Evolutionary conservation across 2,113 vertebrate genomes (phyloP).

Genomic region (Ibidorhyncha struthersii): DNA sequence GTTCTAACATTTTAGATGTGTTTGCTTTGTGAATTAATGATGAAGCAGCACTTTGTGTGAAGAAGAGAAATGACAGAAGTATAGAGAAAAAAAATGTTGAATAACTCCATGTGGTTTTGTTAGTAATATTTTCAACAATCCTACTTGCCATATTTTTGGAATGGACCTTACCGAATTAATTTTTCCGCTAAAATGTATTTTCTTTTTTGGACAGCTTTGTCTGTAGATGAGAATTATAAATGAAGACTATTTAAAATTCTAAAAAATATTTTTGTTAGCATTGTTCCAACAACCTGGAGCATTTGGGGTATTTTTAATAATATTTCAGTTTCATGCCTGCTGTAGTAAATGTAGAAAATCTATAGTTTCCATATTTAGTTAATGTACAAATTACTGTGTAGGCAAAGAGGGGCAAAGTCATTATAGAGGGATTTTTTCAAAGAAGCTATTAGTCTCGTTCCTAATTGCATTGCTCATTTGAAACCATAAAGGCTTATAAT

Average conservation of each 20-base stretch:
- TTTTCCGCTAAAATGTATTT: background rate
- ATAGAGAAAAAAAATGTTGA: background rate
- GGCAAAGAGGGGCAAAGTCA: conserved; percentile 1
- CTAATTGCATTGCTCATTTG: conserved; percentile 32
- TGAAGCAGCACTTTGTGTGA: background rate
- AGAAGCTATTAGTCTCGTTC: conserved; percentile 12
- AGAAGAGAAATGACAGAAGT: background rate
- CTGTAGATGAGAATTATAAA: background rate
- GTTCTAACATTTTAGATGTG: background rate
- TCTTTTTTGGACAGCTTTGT: background rate
- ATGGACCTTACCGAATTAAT: background rate
- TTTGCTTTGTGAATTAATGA: background rate
- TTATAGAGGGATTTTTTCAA: background rate
- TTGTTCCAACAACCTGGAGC: background rate
- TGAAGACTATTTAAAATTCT: background rate
- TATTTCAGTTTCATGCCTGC: background rate
- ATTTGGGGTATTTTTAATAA: background rate
- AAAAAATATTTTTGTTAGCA: background rate
- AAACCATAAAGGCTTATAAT: conserved; percentile 7
- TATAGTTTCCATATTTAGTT: conserved; percentile 1
- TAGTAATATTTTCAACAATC: background rate
- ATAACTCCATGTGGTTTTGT: background rate
- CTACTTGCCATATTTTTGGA: background rate
- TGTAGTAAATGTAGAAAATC: background rate
- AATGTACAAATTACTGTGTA: conserved; percentile 12